Percentiles rank a stretch among this genome's conserved stretches.
phyloP scores from a whole-genome alignment of 2,888 invertebrate genomes.

The Phortica okadai region DNA sequence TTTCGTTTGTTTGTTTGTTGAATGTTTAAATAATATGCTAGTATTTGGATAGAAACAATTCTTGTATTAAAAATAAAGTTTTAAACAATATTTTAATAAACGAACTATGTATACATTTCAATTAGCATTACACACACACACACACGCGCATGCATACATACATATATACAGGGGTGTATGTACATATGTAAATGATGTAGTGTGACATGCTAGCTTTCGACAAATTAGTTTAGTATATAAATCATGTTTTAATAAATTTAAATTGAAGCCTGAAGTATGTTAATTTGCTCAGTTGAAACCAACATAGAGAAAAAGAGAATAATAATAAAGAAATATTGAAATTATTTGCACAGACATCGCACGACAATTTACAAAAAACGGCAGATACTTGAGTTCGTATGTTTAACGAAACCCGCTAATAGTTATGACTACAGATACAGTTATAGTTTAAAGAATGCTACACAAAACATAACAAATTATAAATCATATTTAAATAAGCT shows the following conservation, averaged over 20 bases:
- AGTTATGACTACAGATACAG: conserved; percentile 33
- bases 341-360: conserved; percentile 73
- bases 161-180: neutral
- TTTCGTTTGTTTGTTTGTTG: neutral
- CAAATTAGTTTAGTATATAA: neutral
- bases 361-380: conserved; percentile 57
- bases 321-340: neutral
- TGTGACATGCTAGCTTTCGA: conserved; percentile 2
- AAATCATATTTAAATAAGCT: conserved; percentile 24
- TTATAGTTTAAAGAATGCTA: conserved; percentile 47
- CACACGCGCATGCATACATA: neutral
- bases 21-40: conserved; percentile 4
- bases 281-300: too few species aligned
- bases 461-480: conserved; percentile 49
- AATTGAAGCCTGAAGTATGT: too few species aligned
- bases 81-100: conserved; percentile 3
- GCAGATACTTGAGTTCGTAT: neutral
- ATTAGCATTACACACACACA: neutral
- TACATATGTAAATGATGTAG: too few species aligned
- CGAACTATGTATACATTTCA: neutral
- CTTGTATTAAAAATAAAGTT: neutral
- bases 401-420: conserved; percentile 10
- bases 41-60: conserved; percentile 17
- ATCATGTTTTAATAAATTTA: too few species aligned
- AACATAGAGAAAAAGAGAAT: neutral